phyloP scores from a whole-genome alignment of 1,140 invertebrate species.

The Pygmarrhopalites habei region DNA sequence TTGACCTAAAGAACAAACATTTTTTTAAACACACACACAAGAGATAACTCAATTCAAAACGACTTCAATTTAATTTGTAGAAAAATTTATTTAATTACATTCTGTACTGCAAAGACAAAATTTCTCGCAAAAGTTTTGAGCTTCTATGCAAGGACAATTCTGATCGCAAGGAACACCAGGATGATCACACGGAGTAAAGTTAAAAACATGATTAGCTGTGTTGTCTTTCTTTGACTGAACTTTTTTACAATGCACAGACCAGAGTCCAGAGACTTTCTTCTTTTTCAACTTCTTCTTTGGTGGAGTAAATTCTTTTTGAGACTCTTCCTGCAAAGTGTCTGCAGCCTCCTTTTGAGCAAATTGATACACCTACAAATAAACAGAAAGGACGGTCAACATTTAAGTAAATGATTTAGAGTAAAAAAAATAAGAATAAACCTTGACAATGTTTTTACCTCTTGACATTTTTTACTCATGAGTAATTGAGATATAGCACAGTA shows the following conservation, averaged over 20 bases:
- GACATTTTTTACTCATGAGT: conserved; percentile 87
- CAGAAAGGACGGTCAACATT: neutral
- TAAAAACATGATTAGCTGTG: conserved; percentile 68
- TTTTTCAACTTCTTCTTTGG: conserved; percentile 86
- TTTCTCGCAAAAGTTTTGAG: conserved; percentile 96
- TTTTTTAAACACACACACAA: no score
- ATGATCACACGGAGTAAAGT: conserved; percentile 64
- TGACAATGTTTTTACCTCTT: conserved; percentile 69
- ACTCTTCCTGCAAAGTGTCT: conserved; percentile 67
- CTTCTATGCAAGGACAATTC: conserved; percentile 80
- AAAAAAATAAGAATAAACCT: no score
- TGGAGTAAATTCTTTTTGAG: conserved; percentile 61
- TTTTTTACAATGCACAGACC: conserved; percentile 92
- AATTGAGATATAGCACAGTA: conserved; percentile 89
- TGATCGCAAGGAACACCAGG: conserved; percentile 81
- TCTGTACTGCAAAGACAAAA: conserved; percentile 94
- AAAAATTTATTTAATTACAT: no score
- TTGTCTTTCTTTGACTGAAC: conserved; percentile 89
- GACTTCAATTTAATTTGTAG: no score
- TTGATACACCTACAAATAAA: conserved; percentile 62
- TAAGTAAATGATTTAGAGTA: no score
- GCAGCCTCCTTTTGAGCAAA: conserved; percentile 85
- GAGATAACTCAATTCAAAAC: no score
- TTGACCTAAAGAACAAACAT: no score
- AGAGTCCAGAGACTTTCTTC: conserved; percentile 81